These are phyloP conservation scores for Drosophila yooni DNA, from an alignment of 2,888 invertebrate genomes.

Conservation along the genomic window DNA sequence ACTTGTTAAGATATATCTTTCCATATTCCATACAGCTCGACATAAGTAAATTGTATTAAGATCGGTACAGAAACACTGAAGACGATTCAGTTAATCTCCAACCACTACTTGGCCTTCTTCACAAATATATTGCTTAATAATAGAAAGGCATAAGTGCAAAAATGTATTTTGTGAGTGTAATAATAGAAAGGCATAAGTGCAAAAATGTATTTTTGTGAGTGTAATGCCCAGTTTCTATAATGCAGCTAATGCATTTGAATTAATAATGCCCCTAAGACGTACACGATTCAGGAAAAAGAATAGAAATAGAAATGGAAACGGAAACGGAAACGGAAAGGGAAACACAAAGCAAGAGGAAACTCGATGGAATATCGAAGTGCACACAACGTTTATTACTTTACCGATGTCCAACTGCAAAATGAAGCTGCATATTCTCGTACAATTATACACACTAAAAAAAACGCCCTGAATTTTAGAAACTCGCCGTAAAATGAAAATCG, in stretches of 20 bases:
- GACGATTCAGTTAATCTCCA: no score
- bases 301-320: neutral
- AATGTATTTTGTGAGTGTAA: no score
- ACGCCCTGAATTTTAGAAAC: neutral
- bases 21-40: no score
- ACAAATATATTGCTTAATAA: neutral
- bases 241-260: neutral
- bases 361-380: neutral
- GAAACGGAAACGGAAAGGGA: neutral
- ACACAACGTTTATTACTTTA: neutral
- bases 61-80: no score
- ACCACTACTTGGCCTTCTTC: no score
- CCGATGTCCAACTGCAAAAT: neutral
- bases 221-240: neutral
- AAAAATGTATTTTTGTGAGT: neutral
- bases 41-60: no score
- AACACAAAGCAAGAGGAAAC: neutral
- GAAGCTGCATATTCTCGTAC: neutral
- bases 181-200: neutral
- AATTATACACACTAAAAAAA: neutral
- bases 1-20: no score
- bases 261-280: neutral
- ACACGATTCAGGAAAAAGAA: neutral
- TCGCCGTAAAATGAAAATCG: no score
- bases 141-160: neutral